Evolutionary conservation across 2,888 invertebrate genomes (phyloP).

Genomic region (Clistopyga incitator): DNA sequence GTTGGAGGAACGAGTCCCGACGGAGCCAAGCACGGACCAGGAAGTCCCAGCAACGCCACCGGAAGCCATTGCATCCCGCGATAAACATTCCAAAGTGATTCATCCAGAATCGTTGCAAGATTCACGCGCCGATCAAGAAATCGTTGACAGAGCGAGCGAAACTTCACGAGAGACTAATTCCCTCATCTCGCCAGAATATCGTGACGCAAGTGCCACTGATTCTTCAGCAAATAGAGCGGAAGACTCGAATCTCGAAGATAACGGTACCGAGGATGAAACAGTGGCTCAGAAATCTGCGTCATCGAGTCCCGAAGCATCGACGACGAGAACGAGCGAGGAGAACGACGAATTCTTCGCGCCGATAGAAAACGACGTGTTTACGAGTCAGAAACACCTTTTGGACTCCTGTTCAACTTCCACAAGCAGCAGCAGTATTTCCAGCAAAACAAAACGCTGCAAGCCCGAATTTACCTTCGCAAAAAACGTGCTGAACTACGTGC

Average conservation of each 20-base stretch:
- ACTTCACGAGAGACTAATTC: background rate
- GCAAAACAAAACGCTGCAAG: slow-evolving; percentile 44
- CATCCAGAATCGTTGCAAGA: background rate
- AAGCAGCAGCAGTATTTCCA: background rate
- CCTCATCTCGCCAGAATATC: background rate
- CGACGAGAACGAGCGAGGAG: background rate
- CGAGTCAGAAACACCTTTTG: background rate
- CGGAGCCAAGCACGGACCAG: background rate
- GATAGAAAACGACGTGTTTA: slow-evolving; percentile 1
- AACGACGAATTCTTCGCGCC: slow-evolving; percentile 14
- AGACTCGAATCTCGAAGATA: background rate
- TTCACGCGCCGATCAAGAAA: background rate
- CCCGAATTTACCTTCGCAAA: slow-evolving; percentile 72
- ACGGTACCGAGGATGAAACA: background rate
- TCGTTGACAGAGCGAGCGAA: background rate
- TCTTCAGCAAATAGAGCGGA: background rate
- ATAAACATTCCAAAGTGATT: slow-evolving; percentile 20
- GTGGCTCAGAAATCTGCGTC: background rate
- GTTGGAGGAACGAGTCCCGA: background rate
- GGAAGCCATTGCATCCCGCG: slow-evolving; percentile 5
- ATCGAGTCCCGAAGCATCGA: background rate
- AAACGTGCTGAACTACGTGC: slow-evolving; percentile 77
- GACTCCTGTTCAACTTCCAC: slow-evolving; percentile 16
- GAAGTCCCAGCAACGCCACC: slow-evolving; percentile 1
- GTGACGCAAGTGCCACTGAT: background rate